phyloP scores from a whole-genome alignment of 2,888 invertebrate species.

The Euclidia mi region DNA sequence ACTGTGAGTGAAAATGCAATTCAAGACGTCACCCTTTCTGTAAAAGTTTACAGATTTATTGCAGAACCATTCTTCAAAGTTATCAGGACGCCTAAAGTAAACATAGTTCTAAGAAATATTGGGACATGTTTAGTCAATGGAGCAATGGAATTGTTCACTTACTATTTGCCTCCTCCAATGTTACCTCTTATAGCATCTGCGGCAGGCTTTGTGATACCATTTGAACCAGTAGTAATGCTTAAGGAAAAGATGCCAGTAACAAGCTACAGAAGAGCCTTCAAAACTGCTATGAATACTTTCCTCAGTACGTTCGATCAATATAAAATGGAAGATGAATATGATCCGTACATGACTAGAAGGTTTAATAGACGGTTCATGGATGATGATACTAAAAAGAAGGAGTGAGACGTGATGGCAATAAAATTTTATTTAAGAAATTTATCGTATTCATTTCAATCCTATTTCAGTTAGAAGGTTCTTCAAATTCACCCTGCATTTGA shows the following conservation, averaged over 20 bases:
- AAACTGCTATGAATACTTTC: slow-evolving; percentile 76
- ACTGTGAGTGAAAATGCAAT: slow-evolving; percentile 8
- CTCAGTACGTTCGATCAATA: slow-evolving; percentile 78
- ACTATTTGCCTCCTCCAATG: slow-evolving; percentile 79
- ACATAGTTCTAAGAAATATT: slow-evolving; percentile 72
- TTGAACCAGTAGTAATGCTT: slow-evolving; percentile 80
- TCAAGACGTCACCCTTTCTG: slow-evolving; percentile 29
- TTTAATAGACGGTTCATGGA: slow-evolving; percentile 80
- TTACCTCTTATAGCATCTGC: slow-evolving; percentile 81
- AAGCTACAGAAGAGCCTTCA: slow-evolving; percentile 80
- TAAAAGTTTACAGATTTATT: slow-evolving; percentile 62
- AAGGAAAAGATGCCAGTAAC: slow-evolving; percentile 80
- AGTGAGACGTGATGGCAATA: slow-evolving; percentile 2
- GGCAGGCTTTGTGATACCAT: slow-evolving; percentile 82
- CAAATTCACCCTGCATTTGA: too few relatives aligned
- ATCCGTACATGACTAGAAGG: slow-evolving; percentile 81
- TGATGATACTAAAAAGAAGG: slow-evolving; percentile 18
- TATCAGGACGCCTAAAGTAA: slow-evolving; percentile 70
- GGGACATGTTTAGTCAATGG: slow-evolving; percentile 83
- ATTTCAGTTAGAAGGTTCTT: too few relatives aligned
- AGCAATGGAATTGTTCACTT: slow-evolving; percentile 78
- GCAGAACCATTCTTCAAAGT: slow-evolving; percentile 61
- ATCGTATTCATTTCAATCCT: not conserved
- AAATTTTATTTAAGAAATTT: slow-evolving; percentile 6
- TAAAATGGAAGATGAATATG: slow-evolving; percentile 69